Evolutionary conservation across 2,888 invertebrate genomes (phyloP).

Genomic region (Tillus elongatus): DNA sequence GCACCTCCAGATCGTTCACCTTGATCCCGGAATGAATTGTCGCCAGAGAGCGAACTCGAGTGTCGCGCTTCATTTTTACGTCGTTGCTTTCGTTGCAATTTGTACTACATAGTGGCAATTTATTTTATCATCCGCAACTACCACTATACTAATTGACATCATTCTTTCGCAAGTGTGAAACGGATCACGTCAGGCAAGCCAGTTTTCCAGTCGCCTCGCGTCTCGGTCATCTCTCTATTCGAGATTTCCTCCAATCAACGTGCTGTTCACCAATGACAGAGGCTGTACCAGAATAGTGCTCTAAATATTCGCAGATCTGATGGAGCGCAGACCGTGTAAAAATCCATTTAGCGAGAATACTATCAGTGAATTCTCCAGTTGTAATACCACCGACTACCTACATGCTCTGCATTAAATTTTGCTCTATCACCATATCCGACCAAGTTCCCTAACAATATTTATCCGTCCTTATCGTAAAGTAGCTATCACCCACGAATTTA

Average conservation of each 20-base stretch:
- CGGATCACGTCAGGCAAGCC: constrained; percentile 2
- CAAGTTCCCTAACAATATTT: neutral
- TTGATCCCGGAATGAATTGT: neutral
- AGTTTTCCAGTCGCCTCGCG: constrained; percentile 4
- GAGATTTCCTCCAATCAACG: constrained; percentile 1
- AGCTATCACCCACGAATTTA: neutral
- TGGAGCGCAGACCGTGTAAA: neutral
- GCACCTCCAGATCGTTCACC: constrained; percentile 1
- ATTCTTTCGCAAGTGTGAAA: neutral
- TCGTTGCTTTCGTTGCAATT: neutral
- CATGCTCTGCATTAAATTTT: constrained; percentile 2
- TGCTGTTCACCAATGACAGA: constrained; percentile 1
- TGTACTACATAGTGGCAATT: neutral
- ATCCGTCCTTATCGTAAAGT: constrained; percentile 3
- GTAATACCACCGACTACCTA: constrained; percentile 2
- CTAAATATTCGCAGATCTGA: constrained; percentile 2
- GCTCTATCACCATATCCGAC: constrained; percentile 4
- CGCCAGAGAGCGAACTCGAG: constrained; percentile 4
- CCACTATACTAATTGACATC: neutral
- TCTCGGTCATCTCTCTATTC: constrained; percentile 1
- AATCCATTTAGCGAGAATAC: constrained; percentile 1
- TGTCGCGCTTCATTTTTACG: constrained; percentile 2
- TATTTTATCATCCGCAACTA: constrained; percentile 1
- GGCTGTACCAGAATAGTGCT: constrained; percentile 2
- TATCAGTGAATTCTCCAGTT: neutral